phyloP scores from a whole-genome alignment of 2,888 invertebrate species.

The Philaethria dido region DNA sequence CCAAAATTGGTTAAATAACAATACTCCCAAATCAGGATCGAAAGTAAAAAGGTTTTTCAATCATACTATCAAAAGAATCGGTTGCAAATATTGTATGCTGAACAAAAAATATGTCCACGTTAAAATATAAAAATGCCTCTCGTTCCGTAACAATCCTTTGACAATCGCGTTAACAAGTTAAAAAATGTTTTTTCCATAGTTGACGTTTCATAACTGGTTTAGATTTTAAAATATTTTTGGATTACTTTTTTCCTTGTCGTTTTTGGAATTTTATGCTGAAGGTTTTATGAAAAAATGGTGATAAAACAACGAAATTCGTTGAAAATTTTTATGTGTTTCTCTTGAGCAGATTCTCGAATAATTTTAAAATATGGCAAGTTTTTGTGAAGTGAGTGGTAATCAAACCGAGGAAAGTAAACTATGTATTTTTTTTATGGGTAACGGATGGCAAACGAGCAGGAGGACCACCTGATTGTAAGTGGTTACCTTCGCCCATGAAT shows the following conservation, averaged over 20 bases:
- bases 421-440: too few relatives aligned
- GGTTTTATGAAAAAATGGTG: neutral
- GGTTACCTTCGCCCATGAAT: too few relatives aligned
- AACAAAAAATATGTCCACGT: slow-evolving; percentile 4
- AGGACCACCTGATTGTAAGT: too few relatives aligned
- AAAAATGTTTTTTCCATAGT: slow-evolving; percentile 25
- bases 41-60: neutral
- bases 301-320: neutral
- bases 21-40: neutral
- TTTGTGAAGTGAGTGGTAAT: too few relatives aligned
- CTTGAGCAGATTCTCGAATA: too few relatives aligned
- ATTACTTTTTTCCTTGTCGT: neutral
- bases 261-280: neutral
- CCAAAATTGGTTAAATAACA: too few relatives aligned
- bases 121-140: slow-evolving; percentile 11
- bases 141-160: slow-evolving; percentile 24
- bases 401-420: too few relatives aligned
- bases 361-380: too few relatives aligned
- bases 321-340: too few relatives aligned
- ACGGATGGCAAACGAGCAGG: too few relatives aligned
- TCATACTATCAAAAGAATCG: slow-evolving; percentile 9
- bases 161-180: slow-evolving; percentile 25
- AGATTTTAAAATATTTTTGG: slow-evolving; percentile 18
- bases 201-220: slow-evolving; percentile 26
- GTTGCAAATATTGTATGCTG: neutral